These are phyloP conservation scores for Gobio occitaniae DNA, from an alignment of 2,797 vertebrate species.

Conservation along the genomic window DNA sequence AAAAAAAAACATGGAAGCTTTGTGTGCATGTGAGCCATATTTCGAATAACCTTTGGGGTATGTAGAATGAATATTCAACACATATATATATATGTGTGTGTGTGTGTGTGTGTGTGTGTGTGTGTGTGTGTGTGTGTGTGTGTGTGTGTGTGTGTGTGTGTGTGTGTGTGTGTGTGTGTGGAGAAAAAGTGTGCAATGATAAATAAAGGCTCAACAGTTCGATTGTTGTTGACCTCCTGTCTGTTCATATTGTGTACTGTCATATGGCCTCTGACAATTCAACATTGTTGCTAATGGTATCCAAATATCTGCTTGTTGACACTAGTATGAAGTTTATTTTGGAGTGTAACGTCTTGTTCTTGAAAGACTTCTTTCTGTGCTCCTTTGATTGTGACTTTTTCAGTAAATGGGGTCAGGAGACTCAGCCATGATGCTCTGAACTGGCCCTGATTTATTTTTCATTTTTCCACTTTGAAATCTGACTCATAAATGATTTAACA, in stretches of 20 bases:
- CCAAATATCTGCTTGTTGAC: neutral
- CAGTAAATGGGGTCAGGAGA: neutral
- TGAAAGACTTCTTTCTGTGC: neutral
- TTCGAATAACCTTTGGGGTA: neutral
- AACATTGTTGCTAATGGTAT: neutral
- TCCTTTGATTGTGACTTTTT: neutral
- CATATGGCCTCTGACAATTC: neutral
- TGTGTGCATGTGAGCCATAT: neutral
- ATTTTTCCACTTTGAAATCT: slow-evolving; percentile 13
- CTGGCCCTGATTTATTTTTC: neutral
- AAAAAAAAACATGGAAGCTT: neutral
- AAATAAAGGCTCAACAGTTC: neutral
- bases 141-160: too few species aligned
- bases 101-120: too few species aligned
- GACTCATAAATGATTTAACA: neutral
- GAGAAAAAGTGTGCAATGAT: neutral
- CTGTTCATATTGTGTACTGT: neutral
- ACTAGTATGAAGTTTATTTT: neutral
- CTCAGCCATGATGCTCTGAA: slow-evolving; percentile 2
- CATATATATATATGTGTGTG: neutral
- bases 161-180: too few species aligned
- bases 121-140: too few species aligned
- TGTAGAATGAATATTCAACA: neutral
- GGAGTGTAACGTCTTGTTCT: neutral
- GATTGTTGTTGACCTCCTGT: neutral